phyloP scores from a whole-genome alignment of 1,140 invertebrate genomes.

The Megalopta genalis region DNA sequence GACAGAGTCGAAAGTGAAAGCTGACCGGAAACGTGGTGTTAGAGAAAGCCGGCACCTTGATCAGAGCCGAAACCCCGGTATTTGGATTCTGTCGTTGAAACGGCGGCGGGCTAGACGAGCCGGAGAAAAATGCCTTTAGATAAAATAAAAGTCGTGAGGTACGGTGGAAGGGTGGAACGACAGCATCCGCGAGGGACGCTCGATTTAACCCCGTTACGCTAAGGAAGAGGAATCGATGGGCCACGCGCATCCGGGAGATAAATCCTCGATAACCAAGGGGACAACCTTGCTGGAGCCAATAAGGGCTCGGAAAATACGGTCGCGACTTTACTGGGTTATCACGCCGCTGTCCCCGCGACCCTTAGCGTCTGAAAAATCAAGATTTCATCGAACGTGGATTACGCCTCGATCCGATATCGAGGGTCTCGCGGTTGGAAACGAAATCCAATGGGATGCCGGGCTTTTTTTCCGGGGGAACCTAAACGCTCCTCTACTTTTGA shows the following conservation, averaged over 20 bases:
- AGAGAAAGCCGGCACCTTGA: neutral
- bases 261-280: constrained; percentile 66
- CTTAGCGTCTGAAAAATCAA: constrained; percentile 19
- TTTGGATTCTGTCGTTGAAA: constrained; percentile 3
- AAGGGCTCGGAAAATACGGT: constrained; percentile 57
- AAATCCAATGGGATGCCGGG: neutral
- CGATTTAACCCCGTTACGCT: constrained; percentile 66
- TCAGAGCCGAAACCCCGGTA: neutral
- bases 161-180: constrained; percentile 47
- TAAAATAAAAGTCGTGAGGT: constrained; percentile 62
- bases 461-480: no score
- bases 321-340: constrained; percentile 57
- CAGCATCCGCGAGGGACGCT: constrained; percentile 65
- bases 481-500: no score
- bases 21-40: no score
- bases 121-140: constrained; percentile 51
- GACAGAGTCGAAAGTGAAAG: no score
- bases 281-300: constrained; percentile 58
- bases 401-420: constrained; percentile 8
- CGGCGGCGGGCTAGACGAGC: constrained; percentile 13
- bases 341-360: neutral
- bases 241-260: constrained; percentile 64
- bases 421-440: neutral
- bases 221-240: constrained; percentile 68
- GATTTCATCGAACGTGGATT: constrained; percentile 28